Evolutionary conservation across 2,113 vertebrate genomes (phyloP).

Genomic region (Limanda limanda): DNA sequence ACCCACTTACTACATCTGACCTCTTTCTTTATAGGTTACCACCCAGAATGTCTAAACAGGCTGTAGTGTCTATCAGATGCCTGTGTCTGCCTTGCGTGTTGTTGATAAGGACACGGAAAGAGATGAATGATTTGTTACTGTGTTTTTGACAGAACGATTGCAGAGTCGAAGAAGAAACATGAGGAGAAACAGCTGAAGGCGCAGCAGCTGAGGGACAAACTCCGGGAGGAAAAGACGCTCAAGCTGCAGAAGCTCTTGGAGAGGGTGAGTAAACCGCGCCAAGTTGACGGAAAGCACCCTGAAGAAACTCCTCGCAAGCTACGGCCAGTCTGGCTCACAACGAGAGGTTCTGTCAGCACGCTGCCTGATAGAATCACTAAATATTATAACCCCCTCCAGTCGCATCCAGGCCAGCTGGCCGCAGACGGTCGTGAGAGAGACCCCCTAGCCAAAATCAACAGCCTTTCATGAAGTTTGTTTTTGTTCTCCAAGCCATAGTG

Average conservation of each 20-base stretch:
- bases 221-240: conserved; percentile 96
- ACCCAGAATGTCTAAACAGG: conserved; percentile 44
- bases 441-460: conserved; percentile 72
- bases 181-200: conserved; percentile 99
- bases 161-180: conserved; percentile 99
- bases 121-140: conserved; percentile 50
- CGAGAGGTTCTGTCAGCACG: conserved; percentile 70
- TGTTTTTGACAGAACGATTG: conserved; percentile 91
- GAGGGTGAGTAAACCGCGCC: conserved; percentile 85
- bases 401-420: conserved; percentile 63
- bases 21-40: conserved; percentile 34
- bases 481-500: conserved; percentile 55
- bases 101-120: conserved; percentile 22
- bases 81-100: conserved; percentile 22
- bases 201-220: conserved; percentile 96
- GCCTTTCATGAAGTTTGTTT: conserved; percentile 75
- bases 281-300: conserved; percentile 50
- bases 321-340: conserved; percentile 44
- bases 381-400: conserved; percentile 64
- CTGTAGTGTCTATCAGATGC: conserved; percentile 11
- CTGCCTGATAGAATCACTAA: conserved; percentile 72
- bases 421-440: conserved; percentile 64
- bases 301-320: conserved; percentile 44
- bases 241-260: conserved; percentile 98
- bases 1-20: conserved; percentile 37